Conservation (phyloP, 1,140 invertebrate genomes). For the Zophobas atratus region DNA sequence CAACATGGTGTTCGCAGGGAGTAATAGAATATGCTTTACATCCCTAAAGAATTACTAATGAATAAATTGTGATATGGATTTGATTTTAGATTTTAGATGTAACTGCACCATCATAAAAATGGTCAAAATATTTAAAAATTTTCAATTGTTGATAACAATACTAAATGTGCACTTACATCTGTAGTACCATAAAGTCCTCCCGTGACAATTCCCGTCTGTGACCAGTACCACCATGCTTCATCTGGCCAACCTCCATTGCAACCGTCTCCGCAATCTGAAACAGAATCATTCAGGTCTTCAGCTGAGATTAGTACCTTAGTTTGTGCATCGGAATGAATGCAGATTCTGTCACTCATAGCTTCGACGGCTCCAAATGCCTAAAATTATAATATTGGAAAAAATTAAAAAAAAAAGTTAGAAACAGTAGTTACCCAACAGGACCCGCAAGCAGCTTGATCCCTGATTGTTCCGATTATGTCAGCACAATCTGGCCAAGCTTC, state of each 20-base stretch:
- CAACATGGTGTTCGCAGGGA: conserved; percentile 78
- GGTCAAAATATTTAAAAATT: too few species aligned
- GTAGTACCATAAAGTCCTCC: conserved; percentile 75
- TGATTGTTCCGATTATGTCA: conserved; percentile 19
- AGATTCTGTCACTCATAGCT: too few species aligned
- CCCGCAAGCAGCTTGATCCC: conserved; percentile 24
- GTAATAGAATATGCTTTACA: conserved; percentile 73
- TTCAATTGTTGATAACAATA: too few species aligned
- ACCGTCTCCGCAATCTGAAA: not conserved
- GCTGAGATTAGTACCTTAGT: too few species aligned
- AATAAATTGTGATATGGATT: not conserved
- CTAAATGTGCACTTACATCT: conserved; percentile 43
- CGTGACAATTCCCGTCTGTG: conserved; percentile 71
- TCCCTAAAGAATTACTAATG: conserved; percentile 45
- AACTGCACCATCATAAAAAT: too few species aligned
- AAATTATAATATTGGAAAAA: too few species aligned
- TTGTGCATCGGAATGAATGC: too few species aligned
- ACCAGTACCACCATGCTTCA: conserved; percentile 75
- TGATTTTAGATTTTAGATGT: not conserved
- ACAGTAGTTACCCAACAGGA: conserved; percentile 34
- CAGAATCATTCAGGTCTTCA: too few species aligned
- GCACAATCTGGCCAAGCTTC: conserved; percentile 24
- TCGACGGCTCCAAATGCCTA: too few species aligned
- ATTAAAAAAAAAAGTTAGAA: too few species aligned
- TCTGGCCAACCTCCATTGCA: conserved; percentile 69